Conservation (phyloP, 2,888 invertebrate species). For the Drosophila cracens region DNA sequence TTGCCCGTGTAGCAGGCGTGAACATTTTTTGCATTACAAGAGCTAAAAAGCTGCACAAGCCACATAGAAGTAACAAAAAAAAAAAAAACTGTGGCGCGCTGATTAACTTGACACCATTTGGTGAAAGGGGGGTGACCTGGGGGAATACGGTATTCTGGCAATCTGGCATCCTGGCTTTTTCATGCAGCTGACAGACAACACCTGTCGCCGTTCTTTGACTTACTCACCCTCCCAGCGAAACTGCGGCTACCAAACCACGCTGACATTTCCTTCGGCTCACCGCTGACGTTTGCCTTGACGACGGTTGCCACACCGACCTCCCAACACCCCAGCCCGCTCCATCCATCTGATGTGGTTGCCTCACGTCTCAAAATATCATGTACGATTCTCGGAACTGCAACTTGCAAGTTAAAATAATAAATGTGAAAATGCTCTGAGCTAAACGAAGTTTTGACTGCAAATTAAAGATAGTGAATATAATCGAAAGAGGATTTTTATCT, state of each 20-base stretch:
- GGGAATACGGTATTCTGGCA: constrained; percentile 29
- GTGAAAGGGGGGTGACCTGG: constrained; percentile 11
- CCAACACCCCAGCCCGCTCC: not conserved
- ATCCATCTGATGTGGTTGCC: constrained; percentile 21
- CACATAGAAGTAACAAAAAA: constrained; percentile 27
- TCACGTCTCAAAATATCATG: constrained; percentile 38
- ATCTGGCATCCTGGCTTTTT: constrained; percentile 30
- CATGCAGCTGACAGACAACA: constrained; percentile 69
- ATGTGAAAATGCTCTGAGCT: not conserved
- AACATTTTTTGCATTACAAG: constrained; percentile 53
- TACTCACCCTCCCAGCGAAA: constrained; percentile 12
- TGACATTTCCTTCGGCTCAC: constrained; percentile 70
- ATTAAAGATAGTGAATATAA: not conserved
- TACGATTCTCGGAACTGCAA: constrained; percentile 22
- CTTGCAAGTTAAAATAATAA: constrained; percentile 21
- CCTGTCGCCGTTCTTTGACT: constrained; percentile 57
- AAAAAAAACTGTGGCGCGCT: constrained; percentile 55
- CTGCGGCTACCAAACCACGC: constrained; percentile 60
- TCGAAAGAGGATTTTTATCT: not conserved
- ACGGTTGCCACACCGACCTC: constrained; percentile 29
- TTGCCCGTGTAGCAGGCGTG: constrained; percentile 56
- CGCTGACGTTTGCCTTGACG: constrained; percentile 46
- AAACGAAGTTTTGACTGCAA: not conserved
- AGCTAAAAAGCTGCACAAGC: constrained; percentile 49
- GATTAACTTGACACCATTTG: constrained; percentile 74